A percentile compares a stretch with the other conserved stretches of the same genome.
These are phyloP conservation scores for Cybosia mesomella DNA, from an alignment of 2,888 invertebrate species.

Conservation along the genomic window DNA sequence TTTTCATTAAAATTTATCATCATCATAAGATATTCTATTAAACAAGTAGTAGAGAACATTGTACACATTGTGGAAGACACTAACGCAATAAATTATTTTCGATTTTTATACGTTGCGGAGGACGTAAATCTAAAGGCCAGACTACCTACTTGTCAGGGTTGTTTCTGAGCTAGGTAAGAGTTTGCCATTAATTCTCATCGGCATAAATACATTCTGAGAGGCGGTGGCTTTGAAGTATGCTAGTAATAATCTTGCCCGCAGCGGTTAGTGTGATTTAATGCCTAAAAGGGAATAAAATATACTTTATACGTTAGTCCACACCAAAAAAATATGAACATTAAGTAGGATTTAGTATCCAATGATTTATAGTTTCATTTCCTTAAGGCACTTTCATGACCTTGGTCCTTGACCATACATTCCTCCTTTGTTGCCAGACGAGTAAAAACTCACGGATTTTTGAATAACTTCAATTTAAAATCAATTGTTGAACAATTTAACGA, in stretches of 20 bases:
- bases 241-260: background rate
- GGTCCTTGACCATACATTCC: background rate
- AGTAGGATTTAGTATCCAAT: background rate
- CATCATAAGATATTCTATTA: background rate
- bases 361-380: background rate
- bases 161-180: constrained; percentile 5
- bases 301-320: background rate
- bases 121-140: background rate
- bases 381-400: background rate
- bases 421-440: no score
- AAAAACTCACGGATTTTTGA: background rate
- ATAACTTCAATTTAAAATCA: background rate
- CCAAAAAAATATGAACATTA: background rate
- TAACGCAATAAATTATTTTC: background rate
- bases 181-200: constrained; percentile 11
- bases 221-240: background rate
- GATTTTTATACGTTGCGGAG: background rate
- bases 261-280: background rate
- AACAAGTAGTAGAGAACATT: background rate
- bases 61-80: background rate
- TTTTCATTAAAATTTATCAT: background rate
- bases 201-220: constrained; percentile 10
- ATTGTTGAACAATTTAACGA: no score
- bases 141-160: constrained; percentile 8
- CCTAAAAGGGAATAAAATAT: background rate